Base-by-base conservation (phyloP, 2,888 invertebrate species). In the Minunthozetes semirufus region DNA sequence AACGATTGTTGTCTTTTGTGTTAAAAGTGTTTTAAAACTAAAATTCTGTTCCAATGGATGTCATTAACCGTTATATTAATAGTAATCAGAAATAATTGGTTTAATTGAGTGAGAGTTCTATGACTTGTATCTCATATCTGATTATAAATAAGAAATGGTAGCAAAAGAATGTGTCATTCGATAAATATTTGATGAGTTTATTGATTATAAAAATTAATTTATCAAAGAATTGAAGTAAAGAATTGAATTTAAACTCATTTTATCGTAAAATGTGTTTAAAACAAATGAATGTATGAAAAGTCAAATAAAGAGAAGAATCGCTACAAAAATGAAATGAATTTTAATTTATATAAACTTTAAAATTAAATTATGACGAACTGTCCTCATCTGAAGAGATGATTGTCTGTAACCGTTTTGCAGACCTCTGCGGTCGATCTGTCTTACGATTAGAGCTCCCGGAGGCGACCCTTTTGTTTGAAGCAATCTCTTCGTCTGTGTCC, bases 401-500 rank as follows among this genome's bases (percentile, higher is more conserved):
- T 19, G 38, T 6, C 19, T 29, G 66, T 6, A 66, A 9, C 38
- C n/a, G 29, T 38, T n/a, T 33, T 1, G 11, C 19, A n/a, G 5
- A 0, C 3, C 66, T 29, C 19, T 33, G 25, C 1, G 66, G 66
- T 38, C 66, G 1, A 1, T 66, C 66, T 66, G n/a, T 29, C 29
- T 29, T 66, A 2, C 5, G 33, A 9, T 66, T 17, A 29, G 63
- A 29, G 2, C n/a, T n/a, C n/a, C n/a, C 33, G 33, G 33, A 33
- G 4, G n/a, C 66, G 9, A 19, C 33, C n/a, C 66, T 27, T 27
- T 66, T 66, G 11, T 15, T 38, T 13, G 17, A 9, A n/a, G 19
- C 17, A 4, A 66, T 17, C 27, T 72, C 72, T 56, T 72, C 72
- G 19, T 59, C 72, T 17, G 29, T 53, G 29, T 59, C 72, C 8